Percentiles rank a stretch among this genome's conserved stretches.
Evolutionary conservation across 2,113 vertebrate genomes (phyloP).

Genomic region (Euleptes europaea): DNA sequence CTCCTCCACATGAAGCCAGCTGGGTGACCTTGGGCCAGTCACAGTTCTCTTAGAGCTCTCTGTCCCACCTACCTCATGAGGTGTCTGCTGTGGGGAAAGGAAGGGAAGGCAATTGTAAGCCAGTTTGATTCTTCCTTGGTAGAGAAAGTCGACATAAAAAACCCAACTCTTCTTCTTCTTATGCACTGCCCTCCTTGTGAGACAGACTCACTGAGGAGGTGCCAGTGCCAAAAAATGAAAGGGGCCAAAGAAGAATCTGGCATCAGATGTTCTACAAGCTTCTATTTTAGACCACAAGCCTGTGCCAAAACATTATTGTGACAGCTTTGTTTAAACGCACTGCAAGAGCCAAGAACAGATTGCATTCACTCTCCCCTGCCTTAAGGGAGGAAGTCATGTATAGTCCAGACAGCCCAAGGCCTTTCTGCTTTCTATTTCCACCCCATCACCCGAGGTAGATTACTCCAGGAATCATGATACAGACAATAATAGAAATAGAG

Average conservation of each 20-base stretch:
- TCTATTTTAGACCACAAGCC: constrained; percentile 16
- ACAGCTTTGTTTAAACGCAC: constrained; percentile 21
- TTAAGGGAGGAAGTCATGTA: neutral
- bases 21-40: no score
- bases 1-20: no score
- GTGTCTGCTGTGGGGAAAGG: no score
- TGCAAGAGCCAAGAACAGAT: neutral
- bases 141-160: no score
- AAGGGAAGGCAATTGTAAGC: no score
- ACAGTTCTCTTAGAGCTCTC: no score
- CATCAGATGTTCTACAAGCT: constrained; percentile 15
- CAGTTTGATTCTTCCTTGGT: no score
- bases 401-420: neutral
- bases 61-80: no score
- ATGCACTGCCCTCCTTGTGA: neutral
- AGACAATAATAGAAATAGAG: neutral
- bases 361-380: neutral
- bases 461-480: neutral
- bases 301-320: constrained; percentile 14
- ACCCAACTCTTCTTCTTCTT: no score
- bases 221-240: constrained; percentile 4
- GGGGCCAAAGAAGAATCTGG: constrained; percentile 4
- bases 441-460: neutral
- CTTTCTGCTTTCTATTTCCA: neutral
- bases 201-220: neutral